Evolutionary conservation across 2,888 invertebrate genomes (phyloP).

Genomic region (Ischnus inquisitorius): DNA sequence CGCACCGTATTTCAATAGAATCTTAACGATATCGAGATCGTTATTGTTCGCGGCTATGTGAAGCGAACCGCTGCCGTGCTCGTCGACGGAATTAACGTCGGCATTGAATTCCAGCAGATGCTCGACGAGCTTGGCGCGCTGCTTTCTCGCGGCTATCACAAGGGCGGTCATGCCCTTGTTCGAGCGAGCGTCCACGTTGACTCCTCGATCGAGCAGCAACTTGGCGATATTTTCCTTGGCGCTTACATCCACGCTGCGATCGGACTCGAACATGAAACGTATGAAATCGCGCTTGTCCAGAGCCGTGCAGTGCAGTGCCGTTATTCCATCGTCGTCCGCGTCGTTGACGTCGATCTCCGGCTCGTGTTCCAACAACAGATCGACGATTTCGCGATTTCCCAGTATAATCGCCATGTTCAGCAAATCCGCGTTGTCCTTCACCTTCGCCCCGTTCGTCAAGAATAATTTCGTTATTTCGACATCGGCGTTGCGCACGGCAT

Average conservation of each 20-base stretch:
- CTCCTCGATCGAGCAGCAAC: neutral
- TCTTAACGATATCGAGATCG: slow-evolving; percentile 5
- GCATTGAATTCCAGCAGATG: neutral
- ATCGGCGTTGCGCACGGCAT: slow-evolving; percentile 18
- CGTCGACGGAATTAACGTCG: neutral
- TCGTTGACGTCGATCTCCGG: slow-evolving; percentile 1
- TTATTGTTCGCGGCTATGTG: slow-evolving; percentile 19
- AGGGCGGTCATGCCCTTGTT: neutral
- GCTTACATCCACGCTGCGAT: neutral
- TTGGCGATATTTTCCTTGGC: neutral
- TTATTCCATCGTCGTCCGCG: neutral
- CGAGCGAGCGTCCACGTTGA: neutral
- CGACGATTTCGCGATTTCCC: slow-evolving; percentile 21
- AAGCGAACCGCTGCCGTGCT: neutral
- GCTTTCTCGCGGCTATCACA: slow-evolving; percentile 3
- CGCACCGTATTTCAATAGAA: slow-evolving; percentile 6
- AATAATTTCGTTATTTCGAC: neutral
- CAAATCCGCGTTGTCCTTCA: neutral
- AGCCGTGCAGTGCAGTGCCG: slow-evolving; percentile 14
- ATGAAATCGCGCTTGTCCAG: slow-evolving; percentile 2
- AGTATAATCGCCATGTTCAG: neutral
- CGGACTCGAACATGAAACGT: neutral
- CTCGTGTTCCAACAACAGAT: neutral
- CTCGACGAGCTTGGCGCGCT: slow-evolving; percentile 1
- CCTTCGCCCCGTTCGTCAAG: neutral